phyloP scores from a whole-genome alignment of 2,888 invertebrate species.

The Agapostemon virescens region DNA sequence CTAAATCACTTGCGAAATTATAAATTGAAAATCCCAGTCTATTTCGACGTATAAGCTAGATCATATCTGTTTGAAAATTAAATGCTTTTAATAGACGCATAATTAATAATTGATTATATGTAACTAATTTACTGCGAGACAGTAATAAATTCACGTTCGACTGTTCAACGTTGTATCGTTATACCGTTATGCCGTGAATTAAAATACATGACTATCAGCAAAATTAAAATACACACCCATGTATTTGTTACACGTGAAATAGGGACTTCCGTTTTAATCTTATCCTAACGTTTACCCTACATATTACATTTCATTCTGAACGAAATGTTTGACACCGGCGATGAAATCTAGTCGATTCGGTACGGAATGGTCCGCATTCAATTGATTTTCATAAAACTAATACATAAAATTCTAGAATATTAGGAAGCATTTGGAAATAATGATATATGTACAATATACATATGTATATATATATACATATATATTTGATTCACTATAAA shows the following conservation, averaged over 20 bases:
- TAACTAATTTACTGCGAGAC: no score
- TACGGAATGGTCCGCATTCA: neutral
- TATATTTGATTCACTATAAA: slow-evolving; percentile 1
- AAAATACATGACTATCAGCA: neutral
- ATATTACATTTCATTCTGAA: neutral
- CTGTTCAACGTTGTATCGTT: no score
- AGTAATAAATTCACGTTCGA: no score
- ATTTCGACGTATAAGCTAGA: neutral
- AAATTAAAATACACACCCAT: no score
- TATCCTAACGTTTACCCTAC: neutral
- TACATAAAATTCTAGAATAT: slow-evolving; percentile 13
- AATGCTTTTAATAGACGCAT: neutral
- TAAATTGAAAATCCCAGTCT: no score
- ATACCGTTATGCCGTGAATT: no score
- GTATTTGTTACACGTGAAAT: neutral
- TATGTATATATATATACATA: no score
- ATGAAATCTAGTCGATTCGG: neutral
- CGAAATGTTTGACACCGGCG: neutral
- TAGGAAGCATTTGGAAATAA: neutral
- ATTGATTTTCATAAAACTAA: slow-evolving; percentile 21
- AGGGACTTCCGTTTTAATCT: neutral
- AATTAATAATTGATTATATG: no score
- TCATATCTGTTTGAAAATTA: no score
- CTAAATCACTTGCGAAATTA: neutral
- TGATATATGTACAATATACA: no score